A percentile compares a stretch with the other conserved stretches of the same genome.
phyloP scores from a whole-genome alignment of 2,888 invertebrate species.

The Drosophila melanosoma region DNA sequence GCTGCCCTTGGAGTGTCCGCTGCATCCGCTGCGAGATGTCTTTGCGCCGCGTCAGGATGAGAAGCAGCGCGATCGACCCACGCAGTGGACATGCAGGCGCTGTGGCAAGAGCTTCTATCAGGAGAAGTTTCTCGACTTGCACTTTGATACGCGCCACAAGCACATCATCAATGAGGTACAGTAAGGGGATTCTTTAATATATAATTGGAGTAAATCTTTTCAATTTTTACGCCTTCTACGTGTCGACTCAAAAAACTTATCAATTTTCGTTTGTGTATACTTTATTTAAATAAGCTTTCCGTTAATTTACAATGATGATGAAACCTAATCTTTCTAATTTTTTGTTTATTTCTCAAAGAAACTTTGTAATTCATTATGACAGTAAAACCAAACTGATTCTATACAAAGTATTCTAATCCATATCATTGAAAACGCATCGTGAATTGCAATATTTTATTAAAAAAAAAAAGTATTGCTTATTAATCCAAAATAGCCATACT shows the following conservation, averaged over 20 bases:
- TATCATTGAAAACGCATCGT: not conserved
- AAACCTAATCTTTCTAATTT: too few relatives aligned
- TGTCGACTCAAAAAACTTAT: not conserved
- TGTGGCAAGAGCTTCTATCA: conserved; percentile 97
- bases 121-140: conserved; percentile 93
- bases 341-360: not conserved
- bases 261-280: not conserved
- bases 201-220: not conserved
- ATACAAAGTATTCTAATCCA: too few relatives aligned
- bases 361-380: not conserved
- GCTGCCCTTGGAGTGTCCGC: conserved; percentile 94
- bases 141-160: conserved; percentile 95
- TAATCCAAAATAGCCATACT: not conserved
- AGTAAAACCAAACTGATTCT: not conserved
- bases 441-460: not conserved
- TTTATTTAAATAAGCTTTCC: not conserved
- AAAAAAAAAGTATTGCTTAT: not conserved
- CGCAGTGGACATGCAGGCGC: conserved; percentile 95
- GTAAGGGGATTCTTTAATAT: not conserved
- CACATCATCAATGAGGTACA: conserved; percentile 92
- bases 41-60: conserved; percentile 94
- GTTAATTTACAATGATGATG: not conserved
- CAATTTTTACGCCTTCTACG: too few relatives aligned
- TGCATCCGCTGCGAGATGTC: conserved; percentile 94
- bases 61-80: conserved; percentile 93